Percentiles rank a stretch among this genome's conserved stretches.
Evolutionary conservation across 1,140 invertebrate species (phyloP).

Genomic region (Drosophila subpulchrella): DNA sequence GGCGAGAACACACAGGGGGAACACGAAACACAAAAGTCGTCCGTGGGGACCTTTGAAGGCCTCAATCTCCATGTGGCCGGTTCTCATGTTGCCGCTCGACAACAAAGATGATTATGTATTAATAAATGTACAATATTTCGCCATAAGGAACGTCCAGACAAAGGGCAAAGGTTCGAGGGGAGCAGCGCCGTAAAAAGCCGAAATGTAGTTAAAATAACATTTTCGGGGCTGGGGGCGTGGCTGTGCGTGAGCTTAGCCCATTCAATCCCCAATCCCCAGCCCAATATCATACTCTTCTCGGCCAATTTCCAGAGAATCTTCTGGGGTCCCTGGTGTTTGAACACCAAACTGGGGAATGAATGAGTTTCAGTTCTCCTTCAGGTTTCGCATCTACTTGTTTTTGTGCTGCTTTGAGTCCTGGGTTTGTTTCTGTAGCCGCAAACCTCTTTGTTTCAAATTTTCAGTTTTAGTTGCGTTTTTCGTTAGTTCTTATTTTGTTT

Average conservation of each 20-base stretch:
- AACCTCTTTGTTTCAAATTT: constrained; percentile 61
- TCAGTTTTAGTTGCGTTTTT: constrained; percentile 54
- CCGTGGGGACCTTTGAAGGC: constrained; percentile 43
- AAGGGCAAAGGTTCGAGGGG: constrained; percentile 16
- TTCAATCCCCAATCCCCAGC: constrained; percentile 26
- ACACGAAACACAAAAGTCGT: constrained; percentile 14
- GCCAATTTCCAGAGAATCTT: constrained; percentile 54
- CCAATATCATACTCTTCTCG: not conserved
- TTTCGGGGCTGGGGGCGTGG: constrained; percentile 43
- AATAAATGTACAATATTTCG: constrained; percentile 75
- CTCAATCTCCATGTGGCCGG: constrained; percentile 55
- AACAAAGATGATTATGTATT: constrained; percentile 74
- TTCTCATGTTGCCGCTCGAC: constrained; percentile 62
- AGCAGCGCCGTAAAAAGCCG: constrained; percentile 53
- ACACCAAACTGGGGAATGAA: constrained; percentile 43
- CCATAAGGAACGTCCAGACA: constrained; percentile 27
- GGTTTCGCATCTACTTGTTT: constrained; percentile 13
- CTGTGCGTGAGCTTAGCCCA: constrained; percentile 37
- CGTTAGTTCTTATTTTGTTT: constrained; percentile 34
- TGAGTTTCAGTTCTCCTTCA: constrained; percentile 28
- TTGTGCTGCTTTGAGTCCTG: constrained; percentile 4
- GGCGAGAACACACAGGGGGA: constrained; percentile 30
- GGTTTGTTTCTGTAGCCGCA: constrained; percentile 52
- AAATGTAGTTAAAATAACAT: constrained; percentile 76
- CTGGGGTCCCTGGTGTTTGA: constrained; percentile 43